Evolutionary conservation across 1,140 invertebrate genomes (phyloP), one percentile per base, ranked within the genome.

Genomic region (Anastrepha ludens): DNA sequence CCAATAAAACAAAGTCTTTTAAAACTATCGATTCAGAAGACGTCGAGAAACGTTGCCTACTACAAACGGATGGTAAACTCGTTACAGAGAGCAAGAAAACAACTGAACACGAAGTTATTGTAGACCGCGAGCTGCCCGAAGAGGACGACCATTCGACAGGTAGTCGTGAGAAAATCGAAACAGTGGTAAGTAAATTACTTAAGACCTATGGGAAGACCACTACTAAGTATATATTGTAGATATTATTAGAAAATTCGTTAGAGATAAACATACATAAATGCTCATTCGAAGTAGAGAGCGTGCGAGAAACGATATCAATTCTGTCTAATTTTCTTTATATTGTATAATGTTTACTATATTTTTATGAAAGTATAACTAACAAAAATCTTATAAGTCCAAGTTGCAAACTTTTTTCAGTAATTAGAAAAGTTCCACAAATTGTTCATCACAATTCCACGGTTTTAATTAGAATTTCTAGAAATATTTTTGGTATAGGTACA

Each of bases 1-100:
- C 96, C 90, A 96, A 97, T 90, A 96, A 96, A 4, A 95, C 95
- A 88, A 96, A 96, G 88, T 96, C 95, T 87, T 96, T 96, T 88
- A 97, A 97, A 92, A 96, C 96, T 55, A 95, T 97, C 89, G 97
- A 98, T 93, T 97, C 97, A 81, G 97, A 98, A 94, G 97, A 97
- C 89, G 96, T 96, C 62, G 94, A 94, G 87, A 95, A 96, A 90
- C 93, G 95, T 78, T 95, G 95, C 89, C 94, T 95, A 85, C 91
- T 96, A 20, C 95, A 96, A 89, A 94, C 95, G 47, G 97, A 97
- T 93, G 98, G 98, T 15, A 96, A 96, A 88, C 95, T 98, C 86
- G 95, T 98, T 88, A 98, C 97, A 1, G 97, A 98, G 94, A 97
- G 95, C 47, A 95, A 95, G 88, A 95, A 95, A 67, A 97, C 96